Base-by-base conservation (phyloP, 2,113 vertebrate species). In the Carassius auratus region DNA sequence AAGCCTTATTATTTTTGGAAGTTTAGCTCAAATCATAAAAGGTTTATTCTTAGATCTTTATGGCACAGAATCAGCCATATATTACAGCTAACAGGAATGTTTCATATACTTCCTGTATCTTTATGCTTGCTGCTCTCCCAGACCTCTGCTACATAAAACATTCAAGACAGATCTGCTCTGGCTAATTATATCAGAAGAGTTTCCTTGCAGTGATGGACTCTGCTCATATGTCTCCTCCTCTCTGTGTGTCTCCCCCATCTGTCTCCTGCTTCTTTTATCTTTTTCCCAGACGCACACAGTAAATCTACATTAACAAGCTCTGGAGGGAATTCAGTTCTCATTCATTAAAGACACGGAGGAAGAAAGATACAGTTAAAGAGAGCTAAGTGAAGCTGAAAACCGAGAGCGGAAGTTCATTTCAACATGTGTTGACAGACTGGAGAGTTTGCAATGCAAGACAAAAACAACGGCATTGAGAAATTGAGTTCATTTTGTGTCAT, bases 291-390 rank as follows among this genome's bases (percentile, higher is more conserved):
- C 91, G 86, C 90, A 81, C 82, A 91, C 92, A 88, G 89, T 95
- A 95, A 95, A 95, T 95, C 93, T 93, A 92, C 93, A 95, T 94
- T 94, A 95, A 95, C 91, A 93, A 95, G 93, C 93, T 91, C 92
- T 87, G 90, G 73, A 77, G 85, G 89, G 94, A 95, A 94, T 93
- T 82, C 90, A 89, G 88, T 86, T 92, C 94, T 91, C 88, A 93
- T 94, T 94, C 93, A 95, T 95, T 95, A 42, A 55, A 45, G 69
- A 69, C 69, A 42, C 2, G 36, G 52, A 86, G 73, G 81, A 81
- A 77, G 50, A 73, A 45, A 74, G 42, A 74, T 36, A 45, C 33
- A 13, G 14, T 10, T 4, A 17, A 59, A 66, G 21, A 77, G 50
- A 59, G 36, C 19, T 45, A 23, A 38, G 12, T 45, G 15, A 48